Evolutionary conservation across 2,113 vertebrate species (phyloP).

Genomic region (Calidris pugnax): DNA sequence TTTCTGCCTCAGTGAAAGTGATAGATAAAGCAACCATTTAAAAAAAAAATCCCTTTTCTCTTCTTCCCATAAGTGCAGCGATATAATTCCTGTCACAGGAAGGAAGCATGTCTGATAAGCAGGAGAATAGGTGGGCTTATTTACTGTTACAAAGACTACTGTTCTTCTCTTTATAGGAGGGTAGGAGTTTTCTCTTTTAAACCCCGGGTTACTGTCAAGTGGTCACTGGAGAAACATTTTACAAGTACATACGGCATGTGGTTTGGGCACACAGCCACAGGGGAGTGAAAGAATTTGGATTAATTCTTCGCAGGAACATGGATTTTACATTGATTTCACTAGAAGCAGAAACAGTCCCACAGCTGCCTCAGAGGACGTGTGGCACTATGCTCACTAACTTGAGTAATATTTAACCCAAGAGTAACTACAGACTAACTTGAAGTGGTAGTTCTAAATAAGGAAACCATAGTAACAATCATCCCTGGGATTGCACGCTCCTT

Average conservation of each 20-base stretch:
- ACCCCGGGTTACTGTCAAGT: background rate
- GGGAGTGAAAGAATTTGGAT: background rate
- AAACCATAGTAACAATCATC: background rate
- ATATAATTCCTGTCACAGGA: slow-evolving; percentile 48
- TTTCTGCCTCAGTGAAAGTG: slow-evolving; percentile 54
- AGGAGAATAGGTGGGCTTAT: slow-evolving; percentile 31
- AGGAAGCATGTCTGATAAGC: slow-evolving; percentile 7
- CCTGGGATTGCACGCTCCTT: background rate
- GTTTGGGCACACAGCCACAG: background rate
- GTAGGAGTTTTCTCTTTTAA: slow-evolving; percentile 39
- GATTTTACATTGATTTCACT: background rate
- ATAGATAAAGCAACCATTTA: slow-evolving; percentile 28
- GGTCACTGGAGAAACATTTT: background rate
- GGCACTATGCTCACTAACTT: background rate
- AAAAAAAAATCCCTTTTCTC: slow-evolving; percentile 44
- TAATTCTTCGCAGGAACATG: background rate
- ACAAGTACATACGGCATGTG: background rate
- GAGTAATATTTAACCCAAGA: slow-evolving; percentile 39
- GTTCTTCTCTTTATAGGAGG: background rate
- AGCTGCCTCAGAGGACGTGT: background rate
- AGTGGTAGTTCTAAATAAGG: background rate
- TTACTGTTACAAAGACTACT: slow-evolving; percentile 17
- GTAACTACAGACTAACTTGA: background rate
- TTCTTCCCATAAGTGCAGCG: slow-evolving; percentile 57
- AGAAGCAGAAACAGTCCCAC: background rate